A percentile compares a stretch with the other conserved stretches of the same genome.
phyloP scores from a whole-genome alignment of 2,888 invertebrate species.

The Nomada lathburiana region DNA sequence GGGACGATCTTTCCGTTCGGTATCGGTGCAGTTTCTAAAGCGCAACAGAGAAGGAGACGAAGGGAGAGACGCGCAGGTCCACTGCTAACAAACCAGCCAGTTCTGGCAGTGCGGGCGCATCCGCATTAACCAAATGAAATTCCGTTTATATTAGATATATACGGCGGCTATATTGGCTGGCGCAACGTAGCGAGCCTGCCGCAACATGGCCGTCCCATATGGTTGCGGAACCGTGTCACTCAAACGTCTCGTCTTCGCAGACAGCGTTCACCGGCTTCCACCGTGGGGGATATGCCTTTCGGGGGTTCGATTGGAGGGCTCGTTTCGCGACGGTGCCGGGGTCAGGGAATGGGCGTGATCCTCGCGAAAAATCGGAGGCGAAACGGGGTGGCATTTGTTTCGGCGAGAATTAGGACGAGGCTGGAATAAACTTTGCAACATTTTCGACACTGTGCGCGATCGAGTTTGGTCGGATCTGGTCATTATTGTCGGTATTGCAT shows the following conservation, averaged over 20 bases:
- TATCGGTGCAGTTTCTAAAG: neutral
- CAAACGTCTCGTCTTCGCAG: constrained; percentile 63
- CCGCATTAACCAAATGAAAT: constrained; percentile 73
- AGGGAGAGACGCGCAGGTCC: neutral
- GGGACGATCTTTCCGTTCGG: constrained; percentile 24
- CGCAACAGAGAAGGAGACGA: neutral
- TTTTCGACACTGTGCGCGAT: too few relatives aligned
- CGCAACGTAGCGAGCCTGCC: constrained; percentile 33
- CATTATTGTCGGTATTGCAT: too few relatives aligned
- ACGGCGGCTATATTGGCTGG: constrained; percentile 51
- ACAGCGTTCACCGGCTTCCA: constrained; percentile 15
- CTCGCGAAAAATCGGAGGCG: neutral
- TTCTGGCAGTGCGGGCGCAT: constrained; percentile 60
- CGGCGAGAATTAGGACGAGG: too few relatives aligned
- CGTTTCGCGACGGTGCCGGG: constrained; percentile 31
- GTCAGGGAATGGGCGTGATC: neutral
- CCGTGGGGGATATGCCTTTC: constrained; percentile 50
- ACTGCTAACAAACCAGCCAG: constrained; percentile 39
- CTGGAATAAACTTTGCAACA: too few relatives aligned
- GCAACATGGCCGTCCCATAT: constrained; percentile 49
- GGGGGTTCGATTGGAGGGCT: constrained; percentile 41
- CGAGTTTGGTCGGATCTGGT: too few relatives aligned
- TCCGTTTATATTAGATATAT: constrained; percentile 63
- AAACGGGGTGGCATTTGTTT: too few relatives aligned
- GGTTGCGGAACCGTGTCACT: constrained; percentile 58